Evolutionary conservation across 2,888 invertebrate species (phyloP), one percentile per base, ranked within the genome.

Genomic region (Meghimatium bilineatum): DNA sequence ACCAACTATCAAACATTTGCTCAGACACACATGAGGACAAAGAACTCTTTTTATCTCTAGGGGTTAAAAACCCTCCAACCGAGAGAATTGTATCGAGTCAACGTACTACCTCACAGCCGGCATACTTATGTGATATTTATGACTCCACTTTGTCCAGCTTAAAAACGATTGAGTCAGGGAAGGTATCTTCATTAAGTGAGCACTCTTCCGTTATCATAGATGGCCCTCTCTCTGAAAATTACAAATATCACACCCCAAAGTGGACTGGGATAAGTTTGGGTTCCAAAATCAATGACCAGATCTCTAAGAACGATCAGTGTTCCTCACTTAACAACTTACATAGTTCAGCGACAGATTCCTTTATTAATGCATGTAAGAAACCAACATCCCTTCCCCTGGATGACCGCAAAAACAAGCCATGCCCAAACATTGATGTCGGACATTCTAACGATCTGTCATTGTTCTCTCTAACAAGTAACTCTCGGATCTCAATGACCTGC

Each of bases 71-170:
- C 26, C 72, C 72, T 1, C 72, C 72, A 12, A 29, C 12, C 29
- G 8, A 10, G 44, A 72, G 44, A n/a, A n/a, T n/a, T n/a, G 44
- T 44, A 44, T 10, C 20, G 14, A 10, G 1, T 3, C 44, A 5
- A 8, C 12, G 44, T 44, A 44, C 44, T 12, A 44, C 5, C 5
- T 44, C 12, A 8, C 44, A 12, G 12, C 12, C 44, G 12, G 44
- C 44, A n/a, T n/a, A 72, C 26, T n/a, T 44, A 17, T 72, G n/a
- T 72, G 44, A 72, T 72, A 17, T 44, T 10, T 44, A n/a, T 10
- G 72, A 72, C 49, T 72, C 72, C 26, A 72, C n/a, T 14, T 72
- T 72, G 29, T 72, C 44, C 72, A 72, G 44, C 10, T n/a, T 44
- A 38, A 44, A 12, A 14, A 44, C 72, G 26, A n/a, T 17, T 72